Evolutionary conservation across 2,797 vertebrate genomes (phyloP).

Genomic region (Takifugu rubripes): DNA sequence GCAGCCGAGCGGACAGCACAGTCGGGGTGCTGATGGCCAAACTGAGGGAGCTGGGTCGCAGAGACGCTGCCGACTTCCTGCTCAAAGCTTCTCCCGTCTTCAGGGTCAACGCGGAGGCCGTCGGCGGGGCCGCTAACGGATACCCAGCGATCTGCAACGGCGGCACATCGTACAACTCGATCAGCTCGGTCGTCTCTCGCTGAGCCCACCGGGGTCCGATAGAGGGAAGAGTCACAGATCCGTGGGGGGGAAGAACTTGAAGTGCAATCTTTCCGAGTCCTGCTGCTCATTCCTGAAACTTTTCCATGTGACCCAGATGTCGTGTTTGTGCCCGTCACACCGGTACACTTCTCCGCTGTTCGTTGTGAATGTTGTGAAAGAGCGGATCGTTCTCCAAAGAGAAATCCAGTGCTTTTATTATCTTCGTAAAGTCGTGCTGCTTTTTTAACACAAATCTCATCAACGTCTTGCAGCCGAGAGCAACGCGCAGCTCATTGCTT

Average conservation of each 20-base stretch:
- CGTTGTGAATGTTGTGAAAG: constrained; percentile 53
- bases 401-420: constrained; percentile 44
- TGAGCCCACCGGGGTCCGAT: constrained; percentile 63
- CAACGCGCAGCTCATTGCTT: neutral
- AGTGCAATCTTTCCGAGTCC: constrained; percentile 56
- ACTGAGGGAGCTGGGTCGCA: constrained; percentile 90
- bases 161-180: constrained; percentile 94
- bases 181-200: constrained; percentile 95
- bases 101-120: constrained; percentile 84
- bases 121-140: constrained; percentile 73
- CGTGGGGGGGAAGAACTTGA: constrained; percentile 26
- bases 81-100: constrained; percentile 90
- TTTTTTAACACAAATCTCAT: constrained; percentile 20
- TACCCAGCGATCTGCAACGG: constrained; percentile 91
- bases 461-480: constrained; percentile 7
- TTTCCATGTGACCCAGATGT: constrained; percentile 27
- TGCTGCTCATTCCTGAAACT: constrained; percentile 36
- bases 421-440: constrained; percentile 51
- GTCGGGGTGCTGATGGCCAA: constrained; percentile 89
- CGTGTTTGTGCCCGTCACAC: constrained; percentile 41
- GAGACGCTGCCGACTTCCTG: constrained; percentile 94
- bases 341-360: constrained; percentile 29
- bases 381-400: constrained; percentile 60
- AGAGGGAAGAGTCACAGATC: constrained; percentile 2
- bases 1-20: constrained; percentile 81